Base-by-base conservation (phyloP, 1,140 invertebrate genomes). In the Cyclina sinensis region DNA sequence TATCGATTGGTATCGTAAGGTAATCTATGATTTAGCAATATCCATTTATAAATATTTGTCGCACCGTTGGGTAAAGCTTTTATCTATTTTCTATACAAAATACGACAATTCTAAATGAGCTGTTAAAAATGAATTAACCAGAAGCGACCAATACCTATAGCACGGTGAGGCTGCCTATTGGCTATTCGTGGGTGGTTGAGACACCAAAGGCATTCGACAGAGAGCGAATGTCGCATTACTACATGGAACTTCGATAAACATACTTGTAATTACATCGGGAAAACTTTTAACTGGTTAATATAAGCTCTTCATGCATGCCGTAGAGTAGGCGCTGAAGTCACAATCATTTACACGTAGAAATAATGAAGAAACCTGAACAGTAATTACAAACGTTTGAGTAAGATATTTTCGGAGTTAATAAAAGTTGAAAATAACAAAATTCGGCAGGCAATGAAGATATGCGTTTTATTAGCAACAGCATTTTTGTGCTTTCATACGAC, bases 11-110 rank as follows among this genome's bases (percentile, higher is more conserved):
- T 37, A 32, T 78, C 7, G 54, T 11, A 51, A 24, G 30, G 21
- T 78, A 51, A 78, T 78, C 46, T 51, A 51, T 30, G 43, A 32
- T 54, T 78, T 27, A 32, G 32, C 46, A 14, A 12, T 51, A 78
- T 78, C 27, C 74, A 78, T 78, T 78, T 51, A 54, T 27, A 54
- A 78, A 78, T 78, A 78, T 78, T 78, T 78, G 46, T 78, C 74
- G 43, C 74, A 78, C 74, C 74, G 43, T n/a, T 78, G 27, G 74
- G 74, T 24, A 54, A 35, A 54, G 46, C 46, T 78, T 70, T 78
- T 78, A 78, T 78, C 74, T 78, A 78, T 78, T 78, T 78, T 78
- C 74, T 78, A 35, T 51, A 78, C 74, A 78, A 78, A 54, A 54
- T 35, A 78, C 48, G 27, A 12, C 43, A 18, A 3, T 16, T 43